phyloP scores from a whole-genome alignment of 2,113 vertebrate species.

The Orthonyx spaldingii region DNA sequence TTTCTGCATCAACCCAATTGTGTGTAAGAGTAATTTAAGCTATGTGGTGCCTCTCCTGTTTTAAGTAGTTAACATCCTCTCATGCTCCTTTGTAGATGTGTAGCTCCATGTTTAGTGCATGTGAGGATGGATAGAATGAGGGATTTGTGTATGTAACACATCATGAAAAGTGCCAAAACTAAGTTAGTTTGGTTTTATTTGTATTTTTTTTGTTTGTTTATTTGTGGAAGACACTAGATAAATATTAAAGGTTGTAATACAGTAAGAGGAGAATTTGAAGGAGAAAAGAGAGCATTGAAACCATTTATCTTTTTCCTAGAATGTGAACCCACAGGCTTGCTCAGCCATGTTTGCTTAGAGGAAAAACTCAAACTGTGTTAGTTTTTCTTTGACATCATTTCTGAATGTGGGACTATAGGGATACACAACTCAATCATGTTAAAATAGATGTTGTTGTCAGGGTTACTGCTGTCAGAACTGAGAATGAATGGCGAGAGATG shows the following conservation, averaged over 20 bases:
- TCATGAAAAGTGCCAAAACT: not conserved
- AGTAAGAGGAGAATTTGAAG: not conserved
- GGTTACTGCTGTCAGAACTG: not conserved
- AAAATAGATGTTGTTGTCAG: not conserved
- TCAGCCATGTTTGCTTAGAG: not conserved
- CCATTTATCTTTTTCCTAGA: not conserved
- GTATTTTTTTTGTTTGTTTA: not conserved
- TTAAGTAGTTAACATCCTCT: fast-evolving
- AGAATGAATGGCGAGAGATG: not conserved
- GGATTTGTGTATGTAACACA: not conserved
- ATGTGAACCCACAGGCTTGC: not conserved
- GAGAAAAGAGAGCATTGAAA: not conserved
- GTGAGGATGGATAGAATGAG: not conserved
- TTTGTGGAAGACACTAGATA: not conserved
- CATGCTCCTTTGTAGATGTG: fast-evolving
- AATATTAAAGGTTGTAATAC: not conserved
- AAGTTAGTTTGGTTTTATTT: not conserved
- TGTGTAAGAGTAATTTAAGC: not conserved
- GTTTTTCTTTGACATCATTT: not conserved
- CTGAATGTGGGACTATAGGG: not conserved
- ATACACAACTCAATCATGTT: not conserved
- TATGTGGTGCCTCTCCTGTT: not conserved
- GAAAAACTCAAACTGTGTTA: not conserved
- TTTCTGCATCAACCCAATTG: not conserved
- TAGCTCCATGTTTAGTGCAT: not conserved